Conservation (phyloP, 2,888 invertebrate species). For the Alviniconcha strummeri region DNA sequence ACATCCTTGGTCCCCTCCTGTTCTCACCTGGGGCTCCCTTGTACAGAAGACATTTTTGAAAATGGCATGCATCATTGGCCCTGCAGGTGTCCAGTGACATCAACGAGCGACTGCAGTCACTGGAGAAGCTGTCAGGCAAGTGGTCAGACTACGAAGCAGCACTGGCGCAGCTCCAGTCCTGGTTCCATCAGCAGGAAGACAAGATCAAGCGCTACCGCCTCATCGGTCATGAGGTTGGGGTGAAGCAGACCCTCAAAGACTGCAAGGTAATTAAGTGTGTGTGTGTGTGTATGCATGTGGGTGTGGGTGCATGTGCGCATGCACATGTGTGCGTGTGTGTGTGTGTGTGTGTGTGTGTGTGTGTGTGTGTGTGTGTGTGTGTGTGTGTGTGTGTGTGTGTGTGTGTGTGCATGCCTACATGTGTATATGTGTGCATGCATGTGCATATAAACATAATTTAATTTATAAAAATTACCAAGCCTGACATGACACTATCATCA, state of each 20-base stretch:
- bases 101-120: conserved; percentile 24
- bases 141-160: conserved; percentile 68
- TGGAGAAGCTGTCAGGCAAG: conserved; percentile 48
- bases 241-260: conserved; percentile 66
- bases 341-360: neutral
- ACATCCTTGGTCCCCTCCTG: no score
- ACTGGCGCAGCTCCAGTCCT: conserved; percentile 55
- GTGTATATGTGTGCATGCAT: neutral
- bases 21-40: no score
- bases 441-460: neutral
- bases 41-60: no score
- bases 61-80: no score
- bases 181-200: conserved; percentile 67
- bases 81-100: conserved; percentile 24
- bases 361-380: neutral
- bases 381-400: neutral
- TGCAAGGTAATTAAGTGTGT: conserved; percentile 57
- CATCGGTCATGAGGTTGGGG: conserved; percentile 66
- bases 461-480: neutral
- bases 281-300: neutral
- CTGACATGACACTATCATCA: neutral
- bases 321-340: neutral
- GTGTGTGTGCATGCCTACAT: neutral
- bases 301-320: neutral
- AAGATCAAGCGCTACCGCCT: conserved; percentile 60